Conservation (phyloP, 2,113 vertebrate genomes). For the Salvelinus fontinalis region DNA sequence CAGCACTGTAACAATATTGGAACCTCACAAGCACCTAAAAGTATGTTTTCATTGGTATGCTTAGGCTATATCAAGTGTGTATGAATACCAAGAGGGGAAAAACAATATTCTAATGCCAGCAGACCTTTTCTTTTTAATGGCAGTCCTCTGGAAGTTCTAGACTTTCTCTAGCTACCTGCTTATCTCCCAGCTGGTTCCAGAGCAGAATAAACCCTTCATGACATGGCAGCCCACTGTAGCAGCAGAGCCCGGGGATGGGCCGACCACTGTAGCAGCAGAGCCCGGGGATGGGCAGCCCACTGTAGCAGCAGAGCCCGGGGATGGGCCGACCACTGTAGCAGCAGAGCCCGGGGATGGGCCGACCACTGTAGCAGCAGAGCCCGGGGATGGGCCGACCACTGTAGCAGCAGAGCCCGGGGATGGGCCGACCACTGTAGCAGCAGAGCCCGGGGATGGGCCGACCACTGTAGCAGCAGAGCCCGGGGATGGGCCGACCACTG, state of each 20-base stretch:
- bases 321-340: no score
- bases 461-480: slow-evolving; percentile 11
- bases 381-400: no score
- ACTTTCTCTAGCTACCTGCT: neutral
- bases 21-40: neutral
- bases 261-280: slow-evolving; percentile 5
- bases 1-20: neutral
- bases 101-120: no score
- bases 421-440: slow-evolving; percentile 24
- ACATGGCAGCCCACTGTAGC: slow-evolving; percentile 19
- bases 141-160: neutral
- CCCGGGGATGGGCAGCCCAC: neutral
- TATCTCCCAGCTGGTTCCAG: neutral
- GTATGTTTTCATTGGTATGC: neutral
- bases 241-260: neutral
- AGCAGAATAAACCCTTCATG: slow-evolving; percentile 18
- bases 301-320: slow-evolving; percentile 1
- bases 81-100: no score
- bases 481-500: no score
- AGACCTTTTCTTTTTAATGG: no score
- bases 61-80: no score
- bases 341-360: neutral
- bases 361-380: slow-evolving; percentile 15
- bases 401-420: no score
- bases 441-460: neutral